Evolutionary conservation across 2,888 invertebrate species (phyloP), one percentile per base, ranked within the genome.

Genomic region (Didymodactylos carnosus): DNA sequence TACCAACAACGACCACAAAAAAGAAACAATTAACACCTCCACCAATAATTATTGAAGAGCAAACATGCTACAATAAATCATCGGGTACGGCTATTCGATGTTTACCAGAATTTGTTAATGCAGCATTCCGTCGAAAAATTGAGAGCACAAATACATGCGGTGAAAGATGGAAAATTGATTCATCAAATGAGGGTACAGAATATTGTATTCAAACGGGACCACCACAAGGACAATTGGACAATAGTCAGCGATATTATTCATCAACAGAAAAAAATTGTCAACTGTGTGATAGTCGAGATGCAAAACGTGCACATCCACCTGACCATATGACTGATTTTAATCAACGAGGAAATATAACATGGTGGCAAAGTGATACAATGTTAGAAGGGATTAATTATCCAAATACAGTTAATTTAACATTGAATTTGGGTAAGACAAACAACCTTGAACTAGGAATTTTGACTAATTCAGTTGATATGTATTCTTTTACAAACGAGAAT

Each of bases 91-190:
- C 84, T 16, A 87, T 92, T 91, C 88, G 91, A 86, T 97, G 97
- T 84, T 89, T 92, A 80, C 95, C 97, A 0, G 91, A 91, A 79
- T 97, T 97, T 84, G 92, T 91, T 82, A 97, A 97, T 82, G 94
- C 94, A 7, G 97, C 95, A 13, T 97, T 90, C 84, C 88, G 89
- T 82, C 87, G 91, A 73, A 86, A 87, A 77, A 91, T 95, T 83
- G 92, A 94, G 78, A 91, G 92, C 14, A 94, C 94, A 23, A 95
- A 95, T 83, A 97, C 95, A 2, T 98, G 97, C 80, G 97, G 95
- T 0, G 88, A 91, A 79, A 87, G 88, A 69, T 89, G 88, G 0
- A 84, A 86, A 0, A 90, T 87, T 71, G 88, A 73, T 39, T 27
- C 51, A 6, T 19, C 40, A 43, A 71, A 41, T 75, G 77, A 25